Percentiles rank a stretch among this genome's conserved stretches.
phyloP scores from a whole-genome alignment of 2,797 vertebrate species.

The Enoplosus armatus region DNA sequence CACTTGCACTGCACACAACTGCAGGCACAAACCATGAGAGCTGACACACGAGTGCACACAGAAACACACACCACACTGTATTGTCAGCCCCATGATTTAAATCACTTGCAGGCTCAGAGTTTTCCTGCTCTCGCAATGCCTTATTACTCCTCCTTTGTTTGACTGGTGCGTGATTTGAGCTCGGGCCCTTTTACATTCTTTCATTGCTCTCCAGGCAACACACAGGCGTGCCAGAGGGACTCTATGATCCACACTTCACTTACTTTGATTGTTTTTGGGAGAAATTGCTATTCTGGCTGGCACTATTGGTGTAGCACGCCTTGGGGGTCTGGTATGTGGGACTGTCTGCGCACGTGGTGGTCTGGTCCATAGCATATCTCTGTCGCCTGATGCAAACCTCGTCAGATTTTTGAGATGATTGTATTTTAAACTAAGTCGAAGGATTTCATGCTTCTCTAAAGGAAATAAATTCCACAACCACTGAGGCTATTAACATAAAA shows the following conservation, averaged over 20 bases:
- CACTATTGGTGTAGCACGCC: constrained; percentile 40
- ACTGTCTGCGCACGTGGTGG: constrained; percentile 25
- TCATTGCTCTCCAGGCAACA: constrained; percentile 69
- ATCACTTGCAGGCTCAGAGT: constrained; percentile 71
- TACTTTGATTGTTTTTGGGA: constrained; percentile 74
- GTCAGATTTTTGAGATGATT: constrained; percentile 34
- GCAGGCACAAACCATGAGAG: constrained; percentile 14
- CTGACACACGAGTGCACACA: constrained; percentile 22
- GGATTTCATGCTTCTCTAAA: constrained; percentile 29
- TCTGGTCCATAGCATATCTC: constrained; percentile 27
- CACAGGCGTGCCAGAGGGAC: constrained; percentile 56
- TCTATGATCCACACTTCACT: constrained; percentile 69
- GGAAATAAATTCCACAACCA: constrained; percentile 21
- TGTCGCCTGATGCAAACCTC: constrained; percentile 42
- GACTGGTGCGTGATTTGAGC: constrained; percentile 69
- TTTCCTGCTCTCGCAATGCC: constrained; percentile 51
- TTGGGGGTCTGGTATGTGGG: constrained; percentile 37
- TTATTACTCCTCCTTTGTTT: constrained; percentile 74
- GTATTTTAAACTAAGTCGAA: constrained; percentile 30
- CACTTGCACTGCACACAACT: constrained; percentile 5
- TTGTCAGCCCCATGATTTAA: constrained; percentile 54
- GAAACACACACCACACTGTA: constrained; percentile 11
- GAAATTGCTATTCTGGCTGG: constrained; percentile 64
- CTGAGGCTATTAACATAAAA: constrained; percentile 9
- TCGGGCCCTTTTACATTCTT: constrained; percentile 56